Evolutionary conservation across 2,797 vertebrate genomes (phyloP).

Genomic region (Hylomyscus alleni): DNA sequence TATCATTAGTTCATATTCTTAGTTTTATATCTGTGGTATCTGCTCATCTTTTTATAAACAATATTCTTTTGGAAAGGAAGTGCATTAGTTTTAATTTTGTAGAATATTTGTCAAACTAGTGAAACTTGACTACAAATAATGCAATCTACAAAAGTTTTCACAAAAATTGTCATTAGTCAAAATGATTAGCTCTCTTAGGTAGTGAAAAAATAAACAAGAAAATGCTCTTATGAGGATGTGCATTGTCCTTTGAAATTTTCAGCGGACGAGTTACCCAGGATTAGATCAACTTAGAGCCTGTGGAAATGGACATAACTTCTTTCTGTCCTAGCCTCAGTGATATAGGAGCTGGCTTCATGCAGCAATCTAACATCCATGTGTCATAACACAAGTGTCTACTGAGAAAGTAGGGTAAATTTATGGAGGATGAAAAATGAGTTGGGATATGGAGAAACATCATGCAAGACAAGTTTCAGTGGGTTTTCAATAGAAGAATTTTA

Average conservation of each 20-base stretch:
- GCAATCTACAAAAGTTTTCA: neutral
- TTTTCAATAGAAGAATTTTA: neutral
- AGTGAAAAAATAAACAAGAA: neutral
- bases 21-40: neutral
- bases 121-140: constrained; percentile 5
- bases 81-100: neutral
- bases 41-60: neutral
- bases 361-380: neutral
- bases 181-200: neutral
- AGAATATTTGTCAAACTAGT: constrained; percentile 16
- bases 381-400: neutral
- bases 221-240: too few relatives aligned
- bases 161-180: neutral
- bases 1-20: neutral
- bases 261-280: neutral
- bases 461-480: neutral
- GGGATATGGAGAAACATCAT: neutral
- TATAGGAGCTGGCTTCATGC: neutral
- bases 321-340: neutral
- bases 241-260: neutral
- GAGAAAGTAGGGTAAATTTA: neutral
- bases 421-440: neutral
- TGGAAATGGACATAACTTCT: neutral
- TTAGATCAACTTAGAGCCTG: neutral
- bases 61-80: neutral